Percentiles rank a stretch among this genome's conserved stretches.
Conservation (phyloP, 2,888 invertebrate genomes). For the Lissonota sp. region DNA sequence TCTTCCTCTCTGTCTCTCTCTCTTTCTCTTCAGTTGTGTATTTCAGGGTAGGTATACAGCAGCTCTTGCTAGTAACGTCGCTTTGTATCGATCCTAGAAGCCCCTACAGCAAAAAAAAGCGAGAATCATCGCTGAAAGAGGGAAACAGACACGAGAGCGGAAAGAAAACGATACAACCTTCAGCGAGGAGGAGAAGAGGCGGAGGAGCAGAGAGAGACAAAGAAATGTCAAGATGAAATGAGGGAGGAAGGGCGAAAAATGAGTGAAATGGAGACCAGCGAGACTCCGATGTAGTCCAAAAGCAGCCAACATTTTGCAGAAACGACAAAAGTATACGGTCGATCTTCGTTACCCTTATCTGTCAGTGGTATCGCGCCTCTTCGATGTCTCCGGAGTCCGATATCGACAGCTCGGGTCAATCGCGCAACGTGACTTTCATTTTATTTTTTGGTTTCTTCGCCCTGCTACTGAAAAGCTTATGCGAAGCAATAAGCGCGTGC, state of each 20-base stretch:
- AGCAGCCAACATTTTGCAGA: conserved; percentile 22
- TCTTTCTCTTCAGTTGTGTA: neutral
- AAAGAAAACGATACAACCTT: conserved; percentile 20
- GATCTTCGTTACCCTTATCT: conserved; percentile 73
- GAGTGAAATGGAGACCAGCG: conserved; percentile 22
- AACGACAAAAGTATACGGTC: conserved; percentile 71
- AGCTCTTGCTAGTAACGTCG: conserved; percentile 43
- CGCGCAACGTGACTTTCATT: neutral
- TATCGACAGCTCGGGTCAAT: conserved; percentile 43
- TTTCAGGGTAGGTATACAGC: neutral
- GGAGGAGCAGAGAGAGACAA: conserved; percentile 29
- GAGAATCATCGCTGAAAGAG: conserved; percentile 46
- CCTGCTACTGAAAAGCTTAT: neutral
- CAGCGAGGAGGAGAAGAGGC: conserved; percentile 28
- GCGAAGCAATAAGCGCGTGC: too few relatives aligned
- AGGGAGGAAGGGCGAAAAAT: conserved; percentile 15
- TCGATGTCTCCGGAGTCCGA: neutral
- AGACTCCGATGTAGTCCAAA: conserved; percentile 48
- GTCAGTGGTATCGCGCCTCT: conserved; percentile 55
- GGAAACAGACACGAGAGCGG: conserved; percentile 37
- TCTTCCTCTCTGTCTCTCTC: neutral
- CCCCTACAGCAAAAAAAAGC: conserved; percentile 38
- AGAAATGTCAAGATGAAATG: conserved; percentile 12
- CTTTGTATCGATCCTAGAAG: conserved; percentile 58
- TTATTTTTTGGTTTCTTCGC: neutral